Evolutionary conservation across 2,113 vertebrate genomes (phyloP).

Genomic region (Hydrochoerus hydrochaeris): DNA sequence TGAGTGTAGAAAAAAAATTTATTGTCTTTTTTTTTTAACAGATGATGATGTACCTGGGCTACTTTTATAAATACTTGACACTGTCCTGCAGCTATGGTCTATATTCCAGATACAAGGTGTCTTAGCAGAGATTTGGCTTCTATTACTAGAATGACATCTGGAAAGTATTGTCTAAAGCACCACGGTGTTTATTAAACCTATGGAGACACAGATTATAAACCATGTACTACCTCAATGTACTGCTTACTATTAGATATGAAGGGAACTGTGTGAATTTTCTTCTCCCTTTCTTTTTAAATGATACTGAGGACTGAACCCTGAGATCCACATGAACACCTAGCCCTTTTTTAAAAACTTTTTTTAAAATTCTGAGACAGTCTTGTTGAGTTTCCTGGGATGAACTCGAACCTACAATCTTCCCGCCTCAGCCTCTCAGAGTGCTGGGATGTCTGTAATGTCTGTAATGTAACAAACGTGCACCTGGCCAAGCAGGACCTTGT

Average conservation of each 20-base stretch:
- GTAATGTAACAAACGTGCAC: background rate
- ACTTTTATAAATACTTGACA: background rate
- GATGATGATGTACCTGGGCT: background rate
- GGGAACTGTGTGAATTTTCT: background rate
- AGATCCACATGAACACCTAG: background rate
- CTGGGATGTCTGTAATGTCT: too few relatives aligned
- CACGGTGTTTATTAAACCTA: background rate
- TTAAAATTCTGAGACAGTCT: background rate
- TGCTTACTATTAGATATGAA: background rate
- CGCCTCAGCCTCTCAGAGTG: background rate
- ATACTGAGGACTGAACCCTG: background rate
- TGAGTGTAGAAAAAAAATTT: background rate
- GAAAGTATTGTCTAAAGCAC: background rate
- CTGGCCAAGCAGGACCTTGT: background rate
- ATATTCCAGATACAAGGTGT: background rate
- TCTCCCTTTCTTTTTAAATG: background rate
- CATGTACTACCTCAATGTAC: background rate
- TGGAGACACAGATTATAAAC: background rate
- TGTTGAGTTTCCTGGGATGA: background rate
- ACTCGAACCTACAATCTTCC: background rate
- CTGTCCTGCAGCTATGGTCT: background rate
- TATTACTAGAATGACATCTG: background rate
- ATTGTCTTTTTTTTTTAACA: conserved; percentile 26
- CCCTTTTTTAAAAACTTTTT: background rate
- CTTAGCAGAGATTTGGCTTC: background rate